phyloP scores from a whole-genome alignment of 2,113 vertebrate genomes.

The Peucedramus taeniatus region DNA sequence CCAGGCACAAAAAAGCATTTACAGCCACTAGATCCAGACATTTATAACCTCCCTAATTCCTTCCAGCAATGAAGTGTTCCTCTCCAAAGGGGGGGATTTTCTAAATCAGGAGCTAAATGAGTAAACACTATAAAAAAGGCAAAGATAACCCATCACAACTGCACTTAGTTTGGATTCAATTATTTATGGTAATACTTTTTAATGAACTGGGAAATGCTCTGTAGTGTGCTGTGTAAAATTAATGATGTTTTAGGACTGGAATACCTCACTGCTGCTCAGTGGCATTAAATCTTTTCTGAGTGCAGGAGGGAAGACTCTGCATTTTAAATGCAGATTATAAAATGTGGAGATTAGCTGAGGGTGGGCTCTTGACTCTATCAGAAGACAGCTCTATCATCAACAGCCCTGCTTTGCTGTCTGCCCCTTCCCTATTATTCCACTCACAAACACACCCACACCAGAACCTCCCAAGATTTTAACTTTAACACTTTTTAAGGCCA shows the following conservation, averaged over 20 bases:
- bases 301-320: background rate
- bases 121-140: background rate
- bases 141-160: background rate
- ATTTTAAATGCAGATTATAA: constrained; percentile 38
- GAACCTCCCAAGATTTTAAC: background rate
- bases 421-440: background rate
- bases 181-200: constrained; percentile 49
- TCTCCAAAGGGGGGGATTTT: background rate
- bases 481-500: background rate
- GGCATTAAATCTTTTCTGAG: constrained; percentile 38
- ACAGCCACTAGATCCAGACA: background rate
- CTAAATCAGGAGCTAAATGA: constrained; percentile 14
- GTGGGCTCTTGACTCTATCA: background rate
- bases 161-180: constrained; percentile 52
- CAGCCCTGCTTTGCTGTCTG: background rate
- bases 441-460: background rate
- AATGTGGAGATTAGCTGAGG: constrained; percentile 8
- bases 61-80: background rate
- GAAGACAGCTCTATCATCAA: background rate
- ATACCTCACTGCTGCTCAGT: background rate
- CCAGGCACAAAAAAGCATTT: background rate
- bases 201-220: constrained; percentile 49
- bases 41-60: background rate
- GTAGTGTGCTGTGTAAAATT: constrained; percentile 41
- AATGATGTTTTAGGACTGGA: constrained; percentile 52